Evolutionary conservation across 2,797 vertebrate species (phyloP).

Genomic region (Tenualosa ilisha): DNA sequence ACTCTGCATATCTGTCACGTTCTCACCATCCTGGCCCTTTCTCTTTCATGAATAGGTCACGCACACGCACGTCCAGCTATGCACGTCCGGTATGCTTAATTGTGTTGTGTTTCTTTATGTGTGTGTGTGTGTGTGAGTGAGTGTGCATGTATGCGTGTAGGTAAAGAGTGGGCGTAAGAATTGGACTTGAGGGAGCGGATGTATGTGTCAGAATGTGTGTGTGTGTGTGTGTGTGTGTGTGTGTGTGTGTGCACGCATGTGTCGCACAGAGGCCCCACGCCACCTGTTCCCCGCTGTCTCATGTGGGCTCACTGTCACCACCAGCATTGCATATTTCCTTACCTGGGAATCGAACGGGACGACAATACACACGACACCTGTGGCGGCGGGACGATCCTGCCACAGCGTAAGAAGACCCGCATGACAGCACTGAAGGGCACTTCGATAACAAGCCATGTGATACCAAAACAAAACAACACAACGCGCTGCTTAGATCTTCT

Average conservation of each 20-base stretch:
- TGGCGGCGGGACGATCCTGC: neutral
- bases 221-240: slow-evolving; percentile 29
- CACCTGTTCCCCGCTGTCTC: slow-evolving; percentile 53
- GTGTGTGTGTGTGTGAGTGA: slow-evolving; percentile 58
- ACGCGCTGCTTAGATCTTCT: neutral
- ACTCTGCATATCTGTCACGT: slow-evolving; percentile 70
- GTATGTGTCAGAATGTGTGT: slow-evolving; percentile 23
- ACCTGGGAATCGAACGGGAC: slow-evolving; percentile 25
- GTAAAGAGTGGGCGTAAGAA: neutral
- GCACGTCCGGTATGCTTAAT: slow-evolving; percentile 25
- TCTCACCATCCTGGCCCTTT: slow-evolving; percentile 59
- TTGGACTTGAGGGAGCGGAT: neutral
- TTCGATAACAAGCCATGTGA: neutral
- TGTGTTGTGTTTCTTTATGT: slow-evolving; percentile 58
- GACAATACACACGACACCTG: slow-evolving; percentile 21
- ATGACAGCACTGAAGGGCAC: neutral
- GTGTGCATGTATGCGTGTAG: slow-evolving; percentile 45
- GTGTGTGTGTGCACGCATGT: slow-evolving; percentile 25
- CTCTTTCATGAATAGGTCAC: slow-evolving; percentile 56
- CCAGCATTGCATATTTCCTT: slow-evolving; percentile 28
- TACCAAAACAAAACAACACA: neutral
- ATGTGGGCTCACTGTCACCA: slow-evolving; percentile 36
- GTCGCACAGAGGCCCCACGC: slow-evolving; percentile 22
- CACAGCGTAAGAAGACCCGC: neutral
- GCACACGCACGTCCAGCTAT: slow-evolving; percentile 52